Evolutionary conservation across 2,888 invertebrate species (phyloP), one percentile per base, ranked within the genome.

Genomic region (Euplagia quadripunctaria): DNA sequence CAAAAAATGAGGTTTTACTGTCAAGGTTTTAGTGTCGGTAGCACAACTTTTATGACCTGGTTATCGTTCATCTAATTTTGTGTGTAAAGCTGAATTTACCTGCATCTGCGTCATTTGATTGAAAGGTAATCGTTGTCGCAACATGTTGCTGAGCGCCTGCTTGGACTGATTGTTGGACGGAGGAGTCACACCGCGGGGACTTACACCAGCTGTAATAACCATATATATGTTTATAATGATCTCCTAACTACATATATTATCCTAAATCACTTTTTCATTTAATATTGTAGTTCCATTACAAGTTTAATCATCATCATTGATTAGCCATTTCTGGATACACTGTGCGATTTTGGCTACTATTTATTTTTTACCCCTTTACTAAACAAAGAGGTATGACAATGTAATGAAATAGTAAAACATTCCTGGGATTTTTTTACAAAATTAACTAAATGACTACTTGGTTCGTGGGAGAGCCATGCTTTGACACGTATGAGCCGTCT

Each of bases 91-190:
- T 14, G 9, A 42, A 52, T 16, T 16, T 78, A 81, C 96, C 91
- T 94, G 95, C 93, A 95, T 94, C 79, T 94, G 95, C 58, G 94
- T 86, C 91, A 96, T 94, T 82, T 96, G 96, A 80, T 96, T 96
- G 86, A 95, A 93, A 0, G 98, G 98, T 80, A 98, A 96, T 8
- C 98, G 96, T 85, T 97, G 97, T 0, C 98, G 96, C 71, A 99
- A 93, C 98, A 99, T 98, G 87, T 98, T 97, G 70, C 98, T 98
- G 61, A 99, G 94, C 0, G 98, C 98, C 89, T 98, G 98, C 87
- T 99, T 98, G 8, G 98, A 97, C 82, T 97, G 97, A 17, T 93
- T 94, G 89, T 97, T 97, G 83, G 97, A 96, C 7, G 97, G 93
- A 9, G 94, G 93, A 67, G 93, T 92, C 77, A 93, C 93, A 4